Base-by-base conservation (phyloP, 35 echinoderm and acorn worm species). In the Stichopus chloronotus region DNA sequence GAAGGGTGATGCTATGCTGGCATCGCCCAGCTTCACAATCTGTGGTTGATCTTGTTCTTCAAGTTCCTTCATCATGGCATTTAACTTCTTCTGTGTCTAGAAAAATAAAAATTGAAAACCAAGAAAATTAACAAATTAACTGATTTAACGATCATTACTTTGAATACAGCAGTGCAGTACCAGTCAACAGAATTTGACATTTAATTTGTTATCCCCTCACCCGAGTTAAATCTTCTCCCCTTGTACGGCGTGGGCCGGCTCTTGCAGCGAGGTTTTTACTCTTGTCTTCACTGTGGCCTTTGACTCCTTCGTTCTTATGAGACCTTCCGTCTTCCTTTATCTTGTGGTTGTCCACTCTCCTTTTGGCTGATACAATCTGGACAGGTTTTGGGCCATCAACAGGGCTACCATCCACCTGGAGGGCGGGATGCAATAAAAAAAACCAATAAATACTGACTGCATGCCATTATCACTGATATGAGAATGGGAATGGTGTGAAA, bases 1-100 rank as follows among this genome's bases (percentile, higher is more conserved):
- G 88, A 98, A 98, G 19, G 97, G 97, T 63, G 97, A 98, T 78
- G 97, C 97, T 78, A 98, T 98, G 91, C 97, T 98, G 6, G 97
- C 97, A 91, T 98, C 97, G 85, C 97, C 97, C 57, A 98, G 68
- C 91, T 96, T 96, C 24, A 98, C 94, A 22, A 98, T 95, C 87
- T 96, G 95, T 61, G 95, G 72, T 55, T 92, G 90, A 53, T 98
- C 97, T 79, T 96, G 97, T 90, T 98, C 97, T 59, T 98, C 97
- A 19, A 98, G 96, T 12, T 99, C 95, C 25, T 99, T 99, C 95
- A 99, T 81, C 91, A 99, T 93, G 55, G 91, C 94, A 90, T 99
- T 99, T 25, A 99, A 21, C 53, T 93, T 94, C 79, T 99, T 99
- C 97, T 99, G 90, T 84, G 8, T 63, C 25, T 52, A 55, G 11